Evolutionary conservation across 2,888 invertebrate genomes (phyloP), one percentile per base, ranked within the genome.

Genomic region (Luperina testacea): DNA sequence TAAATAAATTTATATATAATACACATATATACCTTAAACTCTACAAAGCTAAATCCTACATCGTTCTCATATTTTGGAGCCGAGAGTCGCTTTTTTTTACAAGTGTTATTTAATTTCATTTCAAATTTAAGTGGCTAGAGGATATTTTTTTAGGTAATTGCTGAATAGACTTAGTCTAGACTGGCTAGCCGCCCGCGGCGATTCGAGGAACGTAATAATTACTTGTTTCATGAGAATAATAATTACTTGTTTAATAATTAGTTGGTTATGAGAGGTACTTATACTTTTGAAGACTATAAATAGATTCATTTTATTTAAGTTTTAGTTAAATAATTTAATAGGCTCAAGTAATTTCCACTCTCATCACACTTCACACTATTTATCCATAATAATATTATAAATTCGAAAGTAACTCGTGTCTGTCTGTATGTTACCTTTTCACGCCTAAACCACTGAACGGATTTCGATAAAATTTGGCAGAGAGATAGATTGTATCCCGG

Each of bases 221-320:
- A 76, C 53, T 72, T 83, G 24, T 59, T 73, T 72, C 42, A 69
- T 32, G 32, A 32, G 32, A 32, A 32, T 72, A 32, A 79, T 79
- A 70, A 73, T 79, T 79, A 76, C 53, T 72, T 83, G 24, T 59
- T 73, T 72, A 32, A 69, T 32, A 32, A 32, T 32, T 32, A 32
- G 32, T 32, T 83, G 67, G 42, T 27, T 69, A 61, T 45, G 71
- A 78, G 53, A 38, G 61, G 51, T 38, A 69, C 7, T 38, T 38
- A 6, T 38, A 69, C 24, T 27, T 69, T 15, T 17, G 27, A 59
- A 76, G 15, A 70, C 24, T 38, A 57, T n/a, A 27, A 42, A 3
- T 45, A 24, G 9, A 11, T 45, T 11, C 2, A 51, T 65, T 70
- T 65, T 59, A 82, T 82, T 45, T 57, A 45, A 45, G 11, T 45